phyloP scores from a whole-genome alignment of 2,113 vertebrate species.

The Sylvia atricapilla region DNA sequence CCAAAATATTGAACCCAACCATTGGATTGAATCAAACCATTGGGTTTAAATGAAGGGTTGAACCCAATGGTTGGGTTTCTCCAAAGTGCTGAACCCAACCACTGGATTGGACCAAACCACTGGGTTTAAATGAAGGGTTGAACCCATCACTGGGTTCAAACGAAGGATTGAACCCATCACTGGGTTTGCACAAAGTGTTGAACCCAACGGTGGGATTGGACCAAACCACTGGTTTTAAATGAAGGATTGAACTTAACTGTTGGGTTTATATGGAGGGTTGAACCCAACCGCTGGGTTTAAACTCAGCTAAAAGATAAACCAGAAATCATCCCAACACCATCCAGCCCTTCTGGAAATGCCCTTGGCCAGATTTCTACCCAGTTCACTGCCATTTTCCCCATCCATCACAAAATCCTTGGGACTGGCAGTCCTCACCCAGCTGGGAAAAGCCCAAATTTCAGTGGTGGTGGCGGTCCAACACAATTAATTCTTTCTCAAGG shows the following conservation, averaged over 20 bases:
- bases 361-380: not conserved
- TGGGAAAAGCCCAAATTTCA: not conserved
- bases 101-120: too few relatives aligned
- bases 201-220: fast-evolving
- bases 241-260: fast-evolving
- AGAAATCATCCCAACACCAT: not conserved
- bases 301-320: not conserved
- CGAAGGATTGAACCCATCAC: not conserved
- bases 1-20: fast-evolving
- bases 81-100: not conserved
- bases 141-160: not conserved
- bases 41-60: fast-evolving
- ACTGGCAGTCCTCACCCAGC: not conserved
- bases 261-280: not conserved
- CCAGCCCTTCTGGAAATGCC: not conserved
- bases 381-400: not conserved
- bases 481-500: not conserved
- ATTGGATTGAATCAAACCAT: too few relatives aligned
- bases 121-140: not conserved
- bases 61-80: not conserved
- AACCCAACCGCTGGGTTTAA: not conserved
- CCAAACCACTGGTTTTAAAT: fast-evolving
- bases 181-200: not conserved
- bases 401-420: not conserved
- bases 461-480: not conserved